Conservation (phyloP, 2,797 vertebrate genomes). For the Arremon aurantiirostris region DNA sequence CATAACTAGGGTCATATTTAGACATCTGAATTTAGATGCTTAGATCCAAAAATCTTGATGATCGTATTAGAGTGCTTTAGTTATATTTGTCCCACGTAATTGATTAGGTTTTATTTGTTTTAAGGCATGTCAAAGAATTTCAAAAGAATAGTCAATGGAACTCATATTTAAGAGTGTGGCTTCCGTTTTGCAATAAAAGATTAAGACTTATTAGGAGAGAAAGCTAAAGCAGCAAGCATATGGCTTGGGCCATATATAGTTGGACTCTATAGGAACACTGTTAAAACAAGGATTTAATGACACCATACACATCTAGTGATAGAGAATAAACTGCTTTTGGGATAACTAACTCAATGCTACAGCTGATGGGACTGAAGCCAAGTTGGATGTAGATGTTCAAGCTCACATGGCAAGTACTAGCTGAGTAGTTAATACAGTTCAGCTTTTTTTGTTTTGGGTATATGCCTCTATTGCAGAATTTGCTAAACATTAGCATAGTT, state of each 20-base stretch:
- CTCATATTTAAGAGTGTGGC: neutral
- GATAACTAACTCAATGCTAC: neutral
- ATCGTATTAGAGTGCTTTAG: neutral
- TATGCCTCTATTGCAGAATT: neutral
- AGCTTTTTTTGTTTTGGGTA: neutral
- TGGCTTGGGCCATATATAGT: neutral
- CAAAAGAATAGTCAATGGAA: neutral
- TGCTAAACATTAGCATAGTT: neutral
- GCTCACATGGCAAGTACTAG: neutral
- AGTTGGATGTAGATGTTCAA: neutral
- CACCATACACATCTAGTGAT: neutral
- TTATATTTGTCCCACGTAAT: neutral
- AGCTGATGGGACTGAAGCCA: neutral
- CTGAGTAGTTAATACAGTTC: neutral
- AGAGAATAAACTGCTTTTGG: neutral
- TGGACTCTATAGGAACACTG: neutral
- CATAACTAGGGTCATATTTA: neutral
- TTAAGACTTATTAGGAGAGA: neutral
- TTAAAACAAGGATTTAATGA: neutral
- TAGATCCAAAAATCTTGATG: neutral
- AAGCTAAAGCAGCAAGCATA: neutral
- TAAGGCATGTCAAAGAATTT: neutral
- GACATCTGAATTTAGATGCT: neutral
- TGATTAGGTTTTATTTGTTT: neutral
- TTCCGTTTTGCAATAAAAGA: neutral